Evolutionary conservation across 2,888 invertebrate genomes (phyloP).

Genomic region (Macropis europaea): DNA sequence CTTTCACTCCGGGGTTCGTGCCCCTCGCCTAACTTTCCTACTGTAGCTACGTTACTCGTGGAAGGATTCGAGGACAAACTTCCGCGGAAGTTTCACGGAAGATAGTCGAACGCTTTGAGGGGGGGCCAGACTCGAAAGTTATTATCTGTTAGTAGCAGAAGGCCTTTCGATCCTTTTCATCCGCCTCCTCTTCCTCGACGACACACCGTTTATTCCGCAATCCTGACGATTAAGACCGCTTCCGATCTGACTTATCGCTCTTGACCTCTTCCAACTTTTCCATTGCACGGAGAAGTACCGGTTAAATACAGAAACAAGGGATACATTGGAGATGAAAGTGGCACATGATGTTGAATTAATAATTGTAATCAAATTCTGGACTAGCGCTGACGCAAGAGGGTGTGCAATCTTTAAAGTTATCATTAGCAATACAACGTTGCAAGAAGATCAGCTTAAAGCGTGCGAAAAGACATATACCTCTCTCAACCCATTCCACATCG

Average conservation of each 20-base stretch:
- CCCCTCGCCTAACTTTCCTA: slow-evolving; percentile 30
- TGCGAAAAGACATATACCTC: no score
- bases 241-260: slow-evolving; percentile 60
- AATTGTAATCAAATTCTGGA: no score
- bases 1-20: slow-evolving; percentile 33
- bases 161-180: slow-evolving; percentile 41
- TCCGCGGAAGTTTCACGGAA: slow-evolving; percentile 45
- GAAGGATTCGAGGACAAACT: slow-evolving; percentile 50
- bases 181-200: slow-evolving; percentile 20
- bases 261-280: no score
- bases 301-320: no score
- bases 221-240: slow-evolving; percentile 58
- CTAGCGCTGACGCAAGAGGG: no score
- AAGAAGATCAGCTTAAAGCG: no score
- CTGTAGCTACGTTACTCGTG: slow-evolving; percentile 29
- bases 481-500: no score
- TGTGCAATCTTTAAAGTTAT: no score
- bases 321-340: no score
- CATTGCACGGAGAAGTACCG: no score
- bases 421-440: no score
- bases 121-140: slow-evolving; percentile 63
- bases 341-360: no score
- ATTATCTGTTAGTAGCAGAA: slow-evolving; percentile 70
- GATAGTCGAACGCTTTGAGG: slow-evolving; percentile 36
- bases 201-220: slow-evolving; percentile 58